Base-by-base conservation (phyloP, 2,113 vertebrate genomes). In the Noctilio leporinus region DNA sequence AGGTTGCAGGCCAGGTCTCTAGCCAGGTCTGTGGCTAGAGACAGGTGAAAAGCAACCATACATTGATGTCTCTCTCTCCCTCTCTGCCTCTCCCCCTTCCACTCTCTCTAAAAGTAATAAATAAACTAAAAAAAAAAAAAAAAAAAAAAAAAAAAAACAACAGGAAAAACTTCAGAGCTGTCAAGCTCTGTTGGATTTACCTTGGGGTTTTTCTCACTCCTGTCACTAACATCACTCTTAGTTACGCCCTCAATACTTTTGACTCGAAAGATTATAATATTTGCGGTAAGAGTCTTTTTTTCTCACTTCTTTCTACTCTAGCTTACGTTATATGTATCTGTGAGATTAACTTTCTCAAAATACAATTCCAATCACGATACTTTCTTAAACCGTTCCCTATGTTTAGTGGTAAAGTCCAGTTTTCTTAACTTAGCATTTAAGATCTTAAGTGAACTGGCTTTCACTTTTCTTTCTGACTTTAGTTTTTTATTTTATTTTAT, bases 401-500 rank as follows among this genome's bases (percentile, higher is more conserved):
- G 38, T 64, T 85, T 90, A 69, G 67, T n/a, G 57, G 35, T 80
- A 7, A 47, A 85, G 45, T 40, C n/a, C 38, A 45, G 22, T 76
- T 78, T 91, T 91, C 90, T 82, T 69, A 57, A 73, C 38, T 90
- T 84, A 45, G 22, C 40, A 28, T 73, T 90, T 77, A 87, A 53
- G 70, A 78, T 67, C 11, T 47, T 53, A 33, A 65, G 26, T 45
- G 47, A 33, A 64, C 77, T 65, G 87, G 22, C 51, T 76, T 77
- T 45, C 26, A 1, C 22, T 77, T 86, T 57, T 62, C 45, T 38
- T 81, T 43, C 38, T 3, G 38, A 53, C 55, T 35, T 92, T 55
- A 16, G 30, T 62, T 53, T 26, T 3, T 4, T 0, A 5, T 6
- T 10, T 11, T 4, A 24, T 14, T 2, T 55, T 38, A n/a, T n/a